Evolutionary conservation across 2,888 invertebrate species (phyloP).

Genomic region (Norana najaformis): DNA sequence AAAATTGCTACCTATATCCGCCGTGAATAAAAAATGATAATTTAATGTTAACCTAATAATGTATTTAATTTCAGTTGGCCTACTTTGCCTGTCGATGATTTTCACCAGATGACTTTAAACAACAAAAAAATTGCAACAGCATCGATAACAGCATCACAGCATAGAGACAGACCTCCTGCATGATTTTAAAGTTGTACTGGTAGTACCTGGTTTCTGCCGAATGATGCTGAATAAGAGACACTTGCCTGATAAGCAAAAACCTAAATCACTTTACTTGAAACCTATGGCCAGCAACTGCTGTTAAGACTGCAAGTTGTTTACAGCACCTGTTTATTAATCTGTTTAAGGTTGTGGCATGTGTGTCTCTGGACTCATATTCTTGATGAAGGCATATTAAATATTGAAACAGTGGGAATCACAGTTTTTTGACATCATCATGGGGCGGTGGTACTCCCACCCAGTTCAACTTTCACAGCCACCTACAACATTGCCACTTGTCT

Average conservation of each 20-base stretch:
- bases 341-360: not conserved
- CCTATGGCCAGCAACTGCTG: not conserved
- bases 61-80: not conserved
- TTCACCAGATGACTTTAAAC: not conserved
- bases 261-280: not conserved
- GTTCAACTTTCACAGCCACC: too few relatives aligned
- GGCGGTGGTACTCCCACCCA: too few relatives aligned
- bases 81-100: not conserved
- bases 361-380: not conserved
- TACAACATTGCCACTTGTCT: too few relatives aligned
- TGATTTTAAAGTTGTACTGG: not conserved
- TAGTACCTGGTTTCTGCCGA: not conserved
- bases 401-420: not conserved
- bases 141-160: not conserved
- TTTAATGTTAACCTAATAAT: not conserved
- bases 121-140: constrained; percentile 13
- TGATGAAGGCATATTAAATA: not conserved
- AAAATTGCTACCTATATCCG: not conserved
- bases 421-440: too few relatives aligned
- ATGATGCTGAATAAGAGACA: constrained; percentile 13
- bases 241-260: not conserved
- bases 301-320: not conserved
- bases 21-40: not conserved
- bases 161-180: not conserved
- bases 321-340: not conserved